These are phyloP conservation scores for Torymus texanus DNA, from an alignment of 2,888 invertebrate species.

Conservation along the genomic window DNA sequence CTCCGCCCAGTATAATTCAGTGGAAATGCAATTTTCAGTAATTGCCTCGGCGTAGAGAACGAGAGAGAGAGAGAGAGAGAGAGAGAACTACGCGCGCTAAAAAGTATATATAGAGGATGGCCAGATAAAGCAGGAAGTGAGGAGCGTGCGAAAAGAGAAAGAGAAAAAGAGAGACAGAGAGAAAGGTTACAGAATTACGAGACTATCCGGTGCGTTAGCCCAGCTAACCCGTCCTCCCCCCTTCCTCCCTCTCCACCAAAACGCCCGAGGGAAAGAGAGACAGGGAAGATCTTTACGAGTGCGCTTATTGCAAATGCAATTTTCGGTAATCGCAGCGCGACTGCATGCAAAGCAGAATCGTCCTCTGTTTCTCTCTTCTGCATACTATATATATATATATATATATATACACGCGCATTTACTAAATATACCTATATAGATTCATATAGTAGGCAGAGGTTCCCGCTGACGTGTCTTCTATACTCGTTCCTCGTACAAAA, in stretches of 20 bases:
- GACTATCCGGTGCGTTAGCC: conserved; percentile 42
- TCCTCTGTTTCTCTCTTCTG: neutral
- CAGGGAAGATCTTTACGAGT: conserved; percentile 63
- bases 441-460: too few species aligned
- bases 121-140: conserved; percentile 25
- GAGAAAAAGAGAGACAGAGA: conserved; percentile 23
- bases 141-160: conserved; percentile 50
- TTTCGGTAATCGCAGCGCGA: conserved; percentile 58
- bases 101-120: neutral
- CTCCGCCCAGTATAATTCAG: conserved; percentile 62
- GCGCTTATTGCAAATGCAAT: conserved; percentile 62
- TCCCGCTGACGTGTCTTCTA: too few species aligned
- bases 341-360: conserved; percentile 19
- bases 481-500: too few species aligned
- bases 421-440: too few species aligned
- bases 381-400: too few species aligned
- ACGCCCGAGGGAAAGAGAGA: conserved; percentile 12
- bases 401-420: too few species aligned
- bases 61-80: conserved; percentile 29
- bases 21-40: conserved; percentile 70
- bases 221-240: conserved; percentile 9
- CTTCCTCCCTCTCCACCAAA: neutral
- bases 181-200: conserved; percentile 51
- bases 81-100: neutral
- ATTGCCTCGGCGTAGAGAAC: conserved; percentile 61